Evolutionary conservation across 2,888 invertebrate genomes (phyloP), one percentile per base, ranked within the genome.

Genomic region (Synanthedon tipuliformis): DNA sequence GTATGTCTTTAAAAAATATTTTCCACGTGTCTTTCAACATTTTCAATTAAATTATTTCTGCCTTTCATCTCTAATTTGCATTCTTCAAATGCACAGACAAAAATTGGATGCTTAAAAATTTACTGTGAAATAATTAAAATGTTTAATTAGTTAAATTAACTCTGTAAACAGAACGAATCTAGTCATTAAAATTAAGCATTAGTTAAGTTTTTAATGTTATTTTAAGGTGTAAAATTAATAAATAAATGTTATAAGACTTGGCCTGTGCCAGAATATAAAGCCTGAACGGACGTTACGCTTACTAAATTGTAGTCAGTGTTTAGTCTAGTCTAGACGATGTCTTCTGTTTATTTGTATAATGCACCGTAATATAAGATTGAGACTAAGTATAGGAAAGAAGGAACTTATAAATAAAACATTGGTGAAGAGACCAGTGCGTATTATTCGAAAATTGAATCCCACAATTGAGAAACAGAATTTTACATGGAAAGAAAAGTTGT

Each of bases 281-380:
- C 80, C 79, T 79, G 74, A 79, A 71, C 66, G 74, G 76, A 74
- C 69, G 76, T 73, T 81, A 83, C 82, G 82, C 82, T 82, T 82
- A 83, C 68, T 81, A 81, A 60, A 62, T 62, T 60, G 61, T 59
- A 61, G 57, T 61, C 54, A n/a, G 45, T 45, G 45, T n/a, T 45
- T 45, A 34, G 34, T 34, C 34, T 34, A 34, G 34, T 34, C 10
- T 34, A 34, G 34, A 34, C 34, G 34, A 34, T 34, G 34, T 34
- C 34, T 34, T 34, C 10, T 34, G 10, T 34, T 34, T 34, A 34
- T 34, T 34, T 5, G 34, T 34, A 34, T 34, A 34, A 34, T 8
- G 34, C 34, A 34, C 34, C 34, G 34, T 34, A 34, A 10, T 34
- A 34, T 34, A 34, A 34, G 10, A 3, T 34, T 34, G 10, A 34